Evolutionary conservation across 2,888 invertebrate genomes (phyloP).

Genomic region (Pristionchus mayeri): DNA sequence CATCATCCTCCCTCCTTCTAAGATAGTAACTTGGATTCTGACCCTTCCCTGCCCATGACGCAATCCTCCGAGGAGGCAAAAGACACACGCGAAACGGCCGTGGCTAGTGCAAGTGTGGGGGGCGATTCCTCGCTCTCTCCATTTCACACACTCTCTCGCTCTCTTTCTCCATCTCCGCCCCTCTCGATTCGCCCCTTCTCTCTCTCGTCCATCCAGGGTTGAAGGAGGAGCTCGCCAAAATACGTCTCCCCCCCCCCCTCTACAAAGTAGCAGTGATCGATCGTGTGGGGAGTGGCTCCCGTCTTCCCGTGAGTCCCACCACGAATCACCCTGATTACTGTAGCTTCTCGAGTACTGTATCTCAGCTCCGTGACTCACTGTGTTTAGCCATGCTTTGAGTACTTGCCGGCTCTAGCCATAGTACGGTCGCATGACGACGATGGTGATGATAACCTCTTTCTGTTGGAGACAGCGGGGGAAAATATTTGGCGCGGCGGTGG

Average conservation of each 20-base stretch:
- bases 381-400: not conserved
- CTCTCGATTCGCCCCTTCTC: conserved; percentile 1
- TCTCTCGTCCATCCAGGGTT: conserved; percentile 1
- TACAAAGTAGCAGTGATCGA: not conserved
- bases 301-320: too few species aligned
- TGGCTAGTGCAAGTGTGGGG: conserved; percentile 14
- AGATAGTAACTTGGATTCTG: conserved; percentile 3
- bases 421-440: not conserved
- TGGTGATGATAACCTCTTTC: conserved; percentile 1
- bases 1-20: not conserved
- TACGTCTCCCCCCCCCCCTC: not conserved
- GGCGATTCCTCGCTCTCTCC: not conserved
- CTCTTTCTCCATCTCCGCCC: not conserved
- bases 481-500: conserved; percentile 18
- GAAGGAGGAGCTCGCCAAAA: conserved; percentile 24
- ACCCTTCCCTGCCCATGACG: not conserved
- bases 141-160: not conserved
- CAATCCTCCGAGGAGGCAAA: not conserved
- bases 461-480: not conserved
- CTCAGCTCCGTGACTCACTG: not conserved
- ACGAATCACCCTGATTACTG: not conserved
- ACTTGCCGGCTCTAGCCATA: not conserved
- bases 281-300: not conserved
- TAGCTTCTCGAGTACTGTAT: not conserved
- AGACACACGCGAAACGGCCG: too few species aligned